Percentiles rank a stretch among this genome's conserved stretches.
Evolutionary conservation across 2,113 vertebrate genomes (phyloP).

Genomic region (Leptosomus discolor): DNA sequence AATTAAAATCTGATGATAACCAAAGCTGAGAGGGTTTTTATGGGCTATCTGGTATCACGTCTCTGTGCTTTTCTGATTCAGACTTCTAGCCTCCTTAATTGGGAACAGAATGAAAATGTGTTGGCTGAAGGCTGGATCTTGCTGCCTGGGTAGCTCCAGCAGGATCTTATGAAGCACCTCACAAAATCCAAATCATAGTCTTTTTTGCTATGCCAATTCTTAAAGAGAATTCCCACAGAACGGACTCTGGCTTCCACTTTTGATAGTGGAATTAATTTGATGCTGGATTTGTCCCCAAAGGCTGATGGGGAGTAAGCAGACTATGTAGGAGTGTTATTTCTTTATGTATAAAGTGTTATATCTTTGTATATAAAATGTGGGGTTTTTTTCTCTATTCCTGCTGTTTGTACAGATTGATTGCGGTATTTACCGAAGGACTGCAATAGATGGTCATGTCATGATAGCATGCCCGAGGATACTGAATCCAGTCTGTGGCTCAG

Average conservation of each 20-base stretch:
- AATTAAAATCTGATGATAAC: not conserved
- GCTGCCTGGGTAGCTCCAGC: not conserved
- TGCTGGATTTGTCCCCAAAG: not conserved
- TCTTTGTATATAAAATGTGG: not conserved
- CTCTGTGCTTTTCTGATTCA: not conserved
- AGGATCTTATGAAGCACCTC: not conserved
- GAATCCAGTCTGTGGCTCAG: slow-evolving; percentile 51
- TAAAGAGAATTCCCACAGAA: not conserved
- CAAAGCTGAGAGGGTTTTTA: not conserved
- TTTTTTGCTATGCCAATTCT: not conserved
- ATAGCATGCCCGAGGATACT: not conserved
- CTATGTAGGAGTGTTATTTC: not conserved
- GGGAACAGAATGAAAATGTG: not conserved
- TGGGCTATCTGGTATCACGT: not conserved
- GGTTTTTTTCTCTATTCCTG: not conserved
- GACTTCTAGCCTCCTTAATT: not conserved
- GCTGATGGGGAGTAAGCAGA: not conserved
- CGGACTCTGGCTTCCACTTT: not conserved
- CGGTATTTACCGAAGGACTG: rapidly evolving
- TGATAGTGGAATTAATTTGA: not conserved
- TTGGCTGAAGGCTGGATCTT: not conserved
- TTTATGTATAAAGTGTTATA: not conserved
- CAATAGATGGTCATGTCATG: rapidly evolving
- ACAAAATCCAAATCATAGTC: not conserved
- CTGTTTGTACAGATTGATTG: slow-evolving; percentile 16